phyloP scores from a whole-genome alignment of 2,888 invertebrate species.

The Drepana falcataria region DNA sequence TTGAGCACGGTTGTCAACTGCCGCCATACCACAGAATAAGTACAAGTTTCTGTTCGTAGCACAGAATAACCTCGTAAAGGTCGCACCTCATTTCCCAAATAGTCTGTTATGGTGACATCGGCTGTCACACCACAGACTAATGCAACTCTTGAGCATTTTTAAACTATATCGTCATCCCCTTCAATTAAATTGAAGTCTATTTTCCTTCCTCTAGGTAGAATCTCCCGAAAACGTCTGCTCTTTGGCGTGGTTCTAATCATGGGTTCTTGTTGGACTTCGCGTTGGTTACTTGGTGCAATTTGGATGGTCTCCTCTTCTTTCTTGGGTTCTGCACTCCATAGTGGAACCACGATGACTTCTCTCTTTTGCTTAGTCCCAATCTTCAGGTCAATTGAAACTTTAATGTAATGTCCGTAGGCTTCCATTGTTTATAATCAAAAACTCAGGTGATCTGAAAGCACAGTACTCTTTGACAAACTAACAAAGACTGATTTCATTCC shows the following conservation, averaged over 20 bases:
- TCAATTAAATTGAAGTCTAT: conserved; percentile 29
- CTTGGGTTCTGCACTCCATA: too few species aligned
- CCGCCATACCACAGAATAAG: too few species aligned
- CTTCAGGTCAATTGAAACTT: background rate
- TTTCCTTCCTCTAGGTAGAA: conserved; percentile 13
- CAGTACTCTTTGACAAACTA: too few species aligned
- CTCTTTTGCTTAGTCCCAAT: background rate
- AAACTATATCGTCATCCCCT: background rate
- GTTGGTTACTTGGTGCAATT: background rate
- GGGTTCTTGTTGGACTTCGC: background rate
- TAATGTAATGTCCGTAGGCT: background rate
- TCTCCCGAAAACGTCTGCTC: conserved; percentile 13
- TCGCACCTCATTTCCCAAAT: too few species aligned
- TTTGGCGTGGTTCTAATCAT: conserved; percentile 17
- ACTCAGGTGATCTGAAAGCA: too few species aligned
- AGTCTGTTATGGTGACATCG: too few species aligned
- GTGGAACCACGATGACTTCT: background rate
- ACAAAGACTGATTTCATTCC: too few species aligned
- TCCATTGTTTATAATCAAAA: background rate
- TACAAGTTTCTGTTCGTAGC: too few species aligned
- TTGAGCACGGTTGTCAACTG: too few species aligned
- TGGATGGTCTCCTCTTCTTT: background rate
- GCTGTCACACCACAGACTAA: too few species aligned
- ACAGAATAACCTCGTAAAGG: too few species aligned
- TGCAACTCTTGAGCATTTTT: too few species aligned